Conservation (phyloP, 2,888 invertebrate species). For the Protodeltote pygarga region DNA sequence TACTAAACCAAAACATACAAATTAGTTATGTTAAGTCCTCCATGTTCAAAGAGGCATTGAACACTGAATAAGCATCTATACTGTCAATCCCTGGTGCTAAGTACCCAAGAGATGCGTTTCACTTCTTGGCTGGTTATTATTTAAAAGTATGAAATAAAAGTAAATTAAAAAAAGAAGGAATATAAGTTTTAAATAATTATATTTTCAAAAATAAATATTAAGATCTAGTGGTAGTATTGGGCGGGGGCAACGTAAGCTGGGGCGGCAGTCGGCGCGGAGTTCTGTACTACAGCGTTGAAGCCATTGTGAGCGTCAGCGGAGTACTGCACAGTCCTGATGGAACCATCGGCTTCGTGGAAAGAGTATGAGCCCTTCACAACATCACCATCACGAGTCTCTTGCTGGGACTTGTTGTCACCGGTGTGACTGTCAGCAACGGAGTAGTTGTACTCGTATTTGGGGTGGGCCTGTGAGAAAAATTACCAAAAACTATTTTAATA, state of each 20-base stretch:
- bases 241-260: conserved; percentile 43
- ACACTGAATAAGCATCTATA: too few species aligned
- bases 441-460: conserved; percentile 82
- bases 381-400: conserved; percentile 81
- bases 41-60: too few species aligned
- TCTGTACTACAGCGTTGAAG: conserved; percentile 69
- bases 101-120: too few species aligned
- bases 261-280: conserved; percentile 60
- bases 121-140: too few species aligned
- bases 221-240: conserved; percentile 40
- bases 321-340: conserved; percentile 81
- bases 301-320: conserved; percentile 81
- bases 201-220: background rate
- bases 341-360: conserved; percentile 82
- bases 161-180: too few species aligned
- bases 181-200: too few species aligned
- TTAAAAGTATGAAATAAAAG: too few species aligned
- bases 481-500: background rate
- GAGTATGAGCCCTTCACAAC: conserved; percentile 82
- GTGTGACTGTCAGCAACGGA: conserved; percentile 82
- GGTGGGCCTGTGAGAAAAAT: conserved; percentile 68
- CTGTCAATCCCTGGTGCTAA: too few species aligned
- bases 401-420: conserved; percentile 83
- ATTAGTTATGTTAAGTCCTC: too few species aligned
- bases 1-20: too few species aligned